These are phyloP conservation scores for Stegastes partitus DNA, from an alignment of 2,113 vertebrate species.

Conservation along the genomic window DNA sequence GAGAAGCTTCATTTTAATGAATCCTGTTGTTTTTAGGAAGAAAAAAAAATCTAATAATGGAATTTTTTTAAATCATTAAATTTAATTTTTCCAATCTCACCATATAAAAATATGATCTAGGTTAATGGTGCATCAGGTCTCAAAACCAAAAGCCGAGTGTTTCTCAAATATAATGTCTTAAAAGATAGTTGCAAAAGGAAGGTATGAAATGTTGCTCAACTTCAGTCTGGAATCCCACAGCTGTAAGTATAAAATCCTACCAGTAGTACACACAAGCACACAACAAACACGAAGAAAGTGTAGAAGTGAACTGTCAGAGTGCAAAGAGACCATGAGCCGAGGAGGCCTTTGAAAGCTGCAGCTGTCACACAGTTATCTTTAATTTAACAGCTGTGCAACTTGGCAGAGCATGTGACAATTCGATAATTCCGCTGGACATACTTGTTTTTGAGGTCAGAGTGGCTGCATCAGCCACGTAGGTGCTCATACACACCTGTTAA, in stretches of 20 bases:
- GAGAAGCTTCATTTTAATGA: no score
- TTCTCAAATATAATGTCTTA: not conserved
- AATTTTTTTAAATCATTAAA: no score
- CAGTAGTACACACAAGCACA: not conserved
- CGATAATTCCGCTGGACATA: not conserved
- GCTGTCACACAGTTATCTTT: constrained; percentile 6
- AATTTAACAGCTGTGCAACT: constrained; percentile 6
- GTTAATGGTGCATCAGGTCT: not conserved
- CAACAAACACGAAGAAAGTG: not conserved
- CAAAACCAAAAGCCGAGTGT: not conserved
- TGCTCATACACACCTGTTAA: not conserved
- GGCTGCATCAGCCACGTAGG: not conserved
- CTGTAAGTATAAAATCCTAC: constrained; percentile 8
- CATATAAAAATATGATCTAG: no score
- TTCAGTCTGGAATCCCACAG: constrained; percentile 5
- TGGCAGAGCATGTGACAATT: constrained; percentile 15
- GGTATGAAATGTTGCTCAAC: not conserved
- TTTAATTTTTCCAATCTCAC: no score
- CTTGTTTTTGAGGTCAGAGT: not conserved
- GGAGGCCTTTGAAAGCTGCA: constrained; percentile 26
- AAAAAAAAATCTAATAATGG: no score
- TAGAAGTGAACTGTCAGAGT: not conserved
- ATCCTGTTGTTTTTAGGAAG: no score
- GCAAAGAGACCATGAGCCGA: not conserved
- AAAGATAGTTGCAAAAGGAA: not conserved